Conservation (phyloP, 2,113 vertebrate genomes). For the Otolemur garnettii region DNA sequence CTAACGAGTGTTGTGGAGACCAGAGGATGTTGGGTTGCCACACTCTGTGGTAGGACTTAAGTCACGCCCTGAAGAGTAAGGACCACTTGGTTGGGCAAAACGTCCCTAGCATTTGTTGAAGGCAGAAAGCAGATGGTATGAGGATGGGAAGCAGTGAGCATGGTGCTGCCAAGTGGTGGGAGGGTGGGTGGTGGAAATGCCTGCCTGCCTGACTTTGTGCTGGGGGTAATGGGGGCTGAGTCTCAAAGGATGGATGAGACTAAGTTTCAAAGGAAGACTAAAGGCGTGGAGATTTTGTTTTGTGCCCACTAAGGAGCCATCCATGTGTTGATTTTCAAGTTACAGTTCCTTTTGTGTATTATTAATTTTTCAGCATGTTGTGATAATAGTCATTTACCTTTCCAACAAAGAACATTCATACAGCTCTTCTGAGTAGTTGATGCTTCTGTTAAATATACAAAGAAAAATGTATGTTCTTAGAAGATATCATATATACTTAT, state of each 20-base stretch:
- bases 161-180: neutral
- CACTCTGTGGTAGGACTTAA: neutral
- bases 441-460: neutral
- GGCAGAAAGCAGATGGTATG: neutral
- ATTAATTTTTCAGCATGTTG: neutral
- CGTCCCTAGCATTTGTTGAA: neutral
- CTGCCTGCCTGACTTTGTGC: neutral
- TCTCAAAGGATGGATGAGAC: neutral
- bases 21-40: rapidly evolving
- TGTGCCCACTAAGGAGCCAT: neutral
- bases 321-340: neutral
- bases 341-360: neutral
- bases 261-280: neutral
- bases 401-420: neutral
- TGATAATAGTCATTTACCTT: neutral
- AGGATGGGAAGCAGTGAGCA: no score
- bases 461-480: neutral
- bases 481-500: neutral
- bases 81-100: neutral
- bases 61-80: neutral
- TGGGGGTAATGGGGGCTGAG: neutral
- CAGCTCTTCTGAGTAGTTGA: neutral
- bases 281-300: neutral
- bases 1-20: neutral
- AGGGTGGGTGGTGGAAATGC: neutral